phyloP scores from a whole-genome alignment of 2,797 vertebrate species.

The Muscicapa striata region DNA sequence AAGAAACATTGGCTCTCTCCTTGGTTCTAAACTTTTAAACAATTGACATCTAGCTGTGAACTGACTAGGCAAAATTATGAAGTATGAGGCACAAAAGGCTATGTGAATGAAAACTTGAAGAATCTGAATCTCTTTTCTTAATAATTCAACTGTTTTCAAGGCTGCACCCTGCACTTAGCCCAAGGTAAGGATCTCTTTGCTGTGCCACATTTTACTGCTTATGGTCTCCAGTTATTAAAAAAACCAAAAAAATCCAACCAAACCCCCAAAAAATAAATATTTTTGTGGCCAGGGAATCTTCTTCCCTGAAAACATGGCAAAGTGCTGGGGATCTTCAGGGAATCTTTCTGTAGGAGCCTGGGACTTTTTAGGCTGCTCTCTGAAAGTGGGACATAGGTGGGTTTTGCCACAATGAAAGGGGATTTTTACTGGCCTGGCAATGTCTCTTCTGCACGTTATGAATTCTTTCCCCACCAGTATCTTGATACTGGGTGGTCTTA shows the following conservation, averaged over 20 bases:
- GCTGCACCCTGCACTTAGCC: background rate
- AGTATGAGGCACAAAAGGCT: background rate
- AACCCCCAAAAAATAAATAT: background rate
- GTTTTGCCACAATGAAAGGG: background rate
- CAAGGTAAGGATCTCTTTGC: background rate
- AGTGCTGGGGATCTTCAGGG: background rate
- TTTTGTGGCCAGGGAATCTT: background rate
- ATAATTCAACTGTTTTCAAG: background rate
- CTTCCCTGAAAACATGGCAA: background rate
- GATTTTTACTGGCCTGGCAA: background rate
- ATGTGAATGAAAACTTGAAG: background rate
- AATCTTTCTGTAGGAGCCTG: background rate
- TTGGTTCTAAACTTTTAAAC: background rate
- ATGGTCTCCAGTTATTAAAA: background rate
- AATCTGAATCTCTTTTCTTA: background rate
- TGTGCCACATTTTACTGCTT: background rate
- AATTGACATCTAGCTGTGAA: background rate
- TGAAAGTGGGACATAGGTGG: background rate
- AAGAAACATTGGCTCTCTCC: background rate
- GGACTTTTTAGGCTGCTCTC: background rate
- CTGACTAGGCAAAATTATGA: background rate
- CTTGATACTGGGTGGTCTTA: background rate
- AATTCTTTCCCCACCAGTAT: background rate
- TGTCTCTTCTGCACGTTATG: fast-evolving
- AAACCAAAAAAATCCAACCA: background rate